phyloP scores from a whole-genome alignment of 92 coral and sea anemone genomes.

The Meandrina meandrites region DNA sequence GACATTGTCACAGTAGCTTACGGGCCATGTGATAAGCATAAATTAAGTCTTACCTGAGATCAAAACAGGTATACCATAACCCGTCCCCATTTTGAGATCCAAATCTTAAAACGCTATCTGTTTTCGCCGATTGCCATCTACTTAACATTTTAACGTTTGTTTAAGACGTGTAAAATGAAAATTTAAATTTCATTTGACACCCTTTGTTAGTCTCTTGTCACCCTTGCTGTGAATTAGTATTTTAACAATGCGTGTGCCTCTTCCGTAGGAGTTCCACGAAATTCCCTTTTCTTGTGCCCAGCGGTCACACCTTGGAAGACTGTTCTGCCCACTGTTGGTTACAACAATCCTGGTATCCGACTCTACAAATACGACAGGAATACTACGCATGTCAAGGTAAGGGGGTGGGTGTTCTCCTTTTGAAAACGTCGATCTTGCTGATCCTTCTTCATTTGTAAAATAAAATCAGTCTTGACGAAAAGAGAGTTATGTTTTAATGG shows the following conservation, averaged over 20 bases:
- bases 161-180: too few relatives aligned
- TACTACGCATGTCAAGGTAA: slow-evolving; percentile 42
- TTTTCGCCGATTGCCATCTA: too few relatives aligned
- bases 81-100: too few relatives aligned
- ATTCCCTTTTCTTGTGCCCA: slow-evolving; percentile 62
- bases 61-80: too few relatives aligned
- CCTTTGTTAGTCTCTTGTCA: not conserved
- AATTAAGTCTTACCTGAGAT: too few relatives aligned
- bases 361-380: slow-evolving; percentile 45
- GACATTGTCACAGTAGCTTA: too few relatives aligned
- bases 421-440: not conserved
- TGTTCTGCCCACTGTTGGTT: slow-evolving; percentile 60
- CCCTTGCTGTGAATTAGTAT: not conserved
- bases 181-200: not conserved
- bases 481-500: not conserved
- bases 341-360: slow-evolving; percentile 63
- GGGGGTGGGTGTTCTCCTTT: too few relatives aligned
- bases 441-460: too few relatives aligned
- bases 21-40: too few relatives aligned
- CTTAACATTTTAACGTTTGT: too few relatives aligned
- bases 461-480: too few relatives aligned
- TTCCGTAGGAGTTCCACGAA: slow-evolving; percentile 50
- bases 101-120: too few relatives aligned
- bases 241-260: not conserved
- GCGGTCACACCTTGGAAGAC: slow-evolving; percentile 73